These are phyloP conservation scores for Thamnophis sirtalis DNA, from an alignment of 2,113 vertebrate genomes.

Conservation along the genomic window DNA sequence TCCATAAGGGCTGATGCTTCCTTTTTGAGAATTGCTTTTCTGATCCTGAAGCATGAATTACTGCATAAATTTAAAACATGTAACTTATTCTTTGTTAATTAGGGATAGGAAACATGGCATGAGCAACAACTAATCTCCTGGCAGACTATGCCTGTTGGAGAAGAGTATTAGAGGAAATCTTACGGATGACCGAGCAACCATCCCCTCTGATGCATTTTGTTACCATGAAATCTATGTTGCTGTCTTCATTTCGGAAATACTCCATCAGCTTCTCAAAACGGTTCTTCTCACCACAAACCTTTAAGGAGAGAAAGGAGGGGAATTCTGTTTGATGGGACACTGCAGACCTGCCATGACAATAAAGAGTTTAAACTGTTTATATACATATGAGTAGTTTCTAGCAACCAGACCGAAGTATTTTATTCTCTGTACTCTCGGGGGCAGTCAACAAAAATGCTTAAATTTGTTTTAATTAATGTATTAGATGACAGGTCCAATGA, in stretches of 20 bases:
- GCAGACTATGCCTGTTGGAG: background rate
- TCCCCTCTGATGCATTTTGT: constrained; percentile 6
- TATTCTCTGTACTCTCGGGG: background rate
- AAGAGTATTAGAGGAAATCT: background rate
- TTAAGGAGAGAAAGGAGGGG: background rate
- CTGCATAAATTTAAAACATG: background rate
- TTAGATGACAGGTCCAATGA: background rate
- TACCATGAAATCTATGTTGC: constrained; percentile 96
- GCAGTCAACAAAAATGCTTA: background rate
- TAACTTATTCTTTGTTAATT: background rate
- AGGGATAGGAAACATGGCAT: background rate
- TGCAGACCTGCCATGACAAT: too few species aligned
- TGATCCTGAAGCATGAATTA: background rate
- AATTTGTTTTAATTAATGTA: background rate
- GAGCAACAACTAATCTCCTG: background rate
- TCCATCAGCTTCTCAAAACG: constrained; percentile 89
- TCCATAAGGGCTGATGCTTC: background rate
- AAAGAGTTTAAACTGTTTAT: background rate
- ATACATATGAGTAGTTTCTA: background rate
- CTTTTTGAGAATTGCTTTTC: background rate
- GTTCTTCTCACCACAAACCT: constrained; percentile 80
- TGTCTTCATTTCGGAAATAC: constrained; percentile 86
- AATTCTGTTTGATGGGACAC: background rate
- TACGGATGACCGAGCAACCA: background rate
- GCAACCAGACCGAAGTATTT: background rate